Conservation (phyloP, 1,140 invertebrate genomes). For the Popillia japonica region DNA sequence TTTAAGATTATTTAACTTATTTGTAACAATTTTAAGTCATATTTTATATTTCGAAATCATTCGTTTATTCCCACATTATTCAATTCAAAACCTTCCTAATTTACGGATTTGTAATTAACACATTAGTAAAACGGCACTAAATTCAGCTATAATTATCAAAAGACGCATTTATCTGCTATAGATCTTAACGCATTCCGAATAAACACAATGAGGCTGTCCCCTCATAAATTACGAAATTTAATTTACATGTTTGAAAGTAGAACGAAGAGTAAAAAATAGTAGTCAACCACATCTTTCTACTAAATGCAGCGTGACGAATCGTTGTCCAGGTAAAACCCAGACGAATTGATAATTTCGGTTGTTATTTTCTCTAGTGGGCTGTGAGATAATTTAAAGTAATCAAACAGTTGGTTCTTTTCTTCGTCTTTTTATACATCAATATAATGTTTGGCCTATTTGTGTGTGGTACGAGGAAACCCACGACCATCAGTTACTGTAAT, state of each 20-base stretch:
- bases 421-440: background rate
- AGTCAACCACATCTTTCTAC: background rate
- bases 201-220: constrained; percentile 1
- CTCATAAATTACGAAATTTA: constrained; percentile 19
- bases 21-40: too few relatives aligned
- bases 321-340: constrained; percentile 21
- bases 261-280: background rate
- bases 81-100: background rate
- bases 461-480: background rate
- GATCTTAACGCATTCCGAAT: background rate
- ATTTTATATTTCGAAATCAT: too few relatives aligned
- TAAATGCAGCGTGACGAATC: constrained; percentile 20
- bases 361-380: constrained; percentile 16
- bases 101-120: background rate
- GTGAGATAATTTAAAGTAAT: constrained; percentile 5
- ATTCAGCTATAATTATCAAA: background rate
- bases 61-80: too few relatives aligned
- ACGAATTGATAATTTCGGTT: constrained; percentile 32
- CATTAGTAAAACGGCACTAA: background rate
- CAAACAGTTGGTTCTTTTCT: background rate
- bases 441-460: background rate
- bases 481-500: background rate
- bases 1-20: too few relatives aligned
- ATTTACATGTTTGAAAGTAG: constrained; percentile 24
- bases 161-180: background rate